phyloP scores from a whole-genome alignment of 1,140 invertebrate species.

The Cydia pomonella region DNA sequence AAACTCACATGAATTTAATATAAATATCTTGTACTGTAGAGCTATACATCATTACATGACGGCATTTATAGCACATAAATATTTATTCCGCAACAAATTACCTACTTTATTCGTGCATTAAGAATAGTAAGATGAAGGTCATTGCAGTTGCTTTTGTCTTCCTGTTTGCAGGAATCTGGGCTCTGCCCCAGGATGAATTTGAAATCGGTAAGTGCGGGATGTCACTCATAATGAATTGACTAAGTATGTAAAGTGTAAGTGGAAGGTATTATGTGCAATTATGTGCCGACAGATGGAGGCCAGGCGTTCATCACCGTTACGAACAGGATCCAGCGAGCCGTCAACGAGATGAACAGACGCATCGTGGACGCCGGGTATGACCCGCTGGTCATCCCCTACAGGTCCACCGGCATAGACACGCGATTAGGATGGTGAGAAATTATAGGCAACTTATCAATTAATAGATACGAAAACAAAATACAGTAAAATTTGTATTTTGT shows the following conservation, averaged over 20 bases:
- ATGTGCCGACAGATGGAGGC: neutral
- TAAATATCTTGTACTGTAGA: too few species aligned
- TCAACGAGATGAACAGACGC: neutral
- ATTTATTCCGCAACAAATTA: too few species aligned
- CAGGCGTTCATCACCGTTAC: neutral
- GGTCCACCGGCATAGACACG: neutral
- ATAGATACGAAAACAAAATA: too few species aligned
- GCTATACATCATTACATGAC: too few species aligned
- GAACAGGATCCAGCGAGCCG: neutral
- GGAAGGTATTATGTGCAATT: neutral
- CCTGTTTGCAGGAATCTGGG: neutral
- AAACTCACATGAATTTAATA: too few species aligned
- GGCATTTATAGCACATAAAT: too few species aligned
- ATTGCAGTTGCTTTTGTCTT: neutral
- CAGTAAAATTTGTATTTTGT: too few species aligned
- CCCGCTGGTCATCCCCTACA: neutral
- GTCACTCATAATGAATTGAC: too few species aligned
- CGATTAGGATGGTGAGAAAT: neutral
- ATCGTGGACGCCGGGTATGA: neutral
- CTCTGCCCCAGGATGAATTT: neutral
- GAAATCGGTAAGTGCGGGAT: neutral
- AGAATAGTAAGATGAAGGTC: neutral
- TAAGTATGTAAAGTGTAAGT: too few species aligned
- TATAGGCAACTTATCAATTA: too few species aligned
- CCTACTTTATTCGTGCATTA: too few species aligned